Base-by-base conservation (phyloP, 2,888 invertebrate genomes). In the Chrysolina haemoptera region DNA sequence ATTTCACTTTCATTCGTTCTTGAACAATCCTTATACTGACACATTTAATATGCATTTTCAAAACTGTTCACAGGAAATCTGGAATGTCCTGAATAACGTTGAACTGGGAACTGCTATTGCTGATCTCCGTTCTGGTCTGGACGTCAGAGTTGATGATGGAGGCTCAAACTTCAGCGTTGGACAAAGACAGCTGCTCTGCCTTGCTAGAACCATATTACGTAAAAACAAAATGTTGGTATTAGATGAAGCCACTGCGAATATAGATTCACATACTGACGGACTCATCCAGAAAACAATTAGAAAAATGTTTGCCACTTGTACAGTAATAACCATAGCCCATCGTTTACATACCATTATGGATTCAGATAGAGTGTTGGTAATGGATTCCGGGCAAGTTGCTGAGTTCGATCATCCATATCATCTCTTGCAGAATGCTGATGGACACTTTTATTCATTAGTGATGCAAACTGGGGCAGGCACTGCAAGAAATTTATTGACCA, bases 301-400 rank as follows among this genome's bases (percentile, higher is more conserved):
- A 75, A 89, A 89, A 65, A 94, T 94, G 85, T 95, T 95, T 84
- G 90, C 89, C 0, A 89, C 91, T 18, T 95, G 95, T 85, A 95
- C 95, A 0, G 95, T 96, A 41, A 90, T 96, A 43, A 95, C 95
- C 0, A 94, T 96, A 62, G 96, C 96, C 35, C 96, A 96, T 87
- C 90, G 96, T 59, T 90, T 96, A 6, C 92, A 96, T 83, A 96
- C 96, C 0, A 93, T 96, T 67, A 95, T 96, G 93, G 95, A 96
- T 87, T 94, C 94, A 0, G 94, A 95, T 88, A 91, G 92, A 87
- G 93, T 95, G 68, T 85, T 96, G 78, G 95, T 95, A 10, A 92
- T 96, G 91, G 94, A 95, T 84, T 93, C 93, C 35, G 96, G 96
- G 0, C 91, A 63, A 41, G 90, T 93, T 84, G 91, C 91, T 0